Percentiles rank a stretch among this genome's conserved stretches.
Conservation (phyloP, 2,113 vertebrate species). For the Suncus etruscus region DNA sequence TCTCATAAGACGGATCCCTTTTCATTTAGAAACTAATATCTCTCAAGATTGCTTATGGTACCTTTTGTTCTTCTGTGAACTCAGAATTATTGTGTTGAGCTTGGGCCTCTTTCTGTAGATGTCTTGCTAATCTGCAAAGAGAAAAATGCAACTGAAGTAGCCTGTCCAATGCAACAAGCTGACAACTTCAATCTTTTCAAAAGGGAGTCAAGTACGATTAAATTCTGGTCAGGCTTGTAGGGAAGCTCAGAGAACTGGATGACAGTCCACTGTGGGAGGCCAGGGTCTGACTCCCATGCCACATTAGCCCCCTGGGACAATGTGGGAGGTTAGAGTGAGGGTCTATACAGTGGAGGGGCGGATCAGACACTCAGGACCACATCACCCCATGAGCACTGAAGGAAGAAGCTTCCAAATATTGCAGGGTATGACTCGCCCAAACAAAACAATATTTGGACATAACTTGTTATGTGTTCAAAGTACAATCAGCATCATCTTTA, state of each 20-base stretch:
- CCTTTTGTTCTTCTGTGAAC: conserved; percentile 99
- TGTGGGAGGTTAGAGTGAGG: too few relatives aligned
- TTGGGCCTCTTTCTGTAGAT: conserved; percentile 97
- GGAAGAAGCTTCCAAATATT: background rate
- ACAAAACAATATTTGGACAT: background rate
- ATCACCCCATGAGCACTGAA: too few relatives aligned
- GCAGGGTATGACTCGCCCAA: background rate
- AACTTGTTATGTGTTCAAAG: conserved; percentile 5
- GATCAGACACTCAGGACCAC: too few relatives aligned
- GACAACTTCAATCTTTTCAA: conserved; percentile 42
- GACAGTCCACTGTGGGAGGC: background rate
- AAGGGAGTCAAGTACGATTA: background rate
- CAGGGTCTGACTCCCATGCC: background rate
- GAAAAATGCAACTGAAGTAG: conserved; percentile 70
- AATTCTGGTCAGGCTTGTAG: background rate
- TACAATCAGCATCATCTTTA: conserved; percentile 11
- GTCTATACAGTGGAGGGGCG: too few relatives aligned
- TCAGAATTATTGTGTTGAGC: conserved; percentile 93
- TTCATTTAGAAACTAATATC: conserved; percentile 34
- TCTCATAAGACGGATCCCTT: conserved; percentile 12
- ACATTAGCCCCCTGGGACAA: too few relatives aligned
- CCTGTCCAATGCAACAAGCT: conserved; percentile 43
- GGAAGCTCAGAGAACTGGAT: background rate
- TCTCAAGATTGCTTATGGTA: conserved; percentile 78
- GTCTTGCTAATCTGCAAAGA: conserved; percentile 94